Percentiles rank a stretch among this genome's conserved stretches.
phyloP scores from a whole-genome alignment of 2,888 invertebrate species.

The Volucella zonaria region DNA sequence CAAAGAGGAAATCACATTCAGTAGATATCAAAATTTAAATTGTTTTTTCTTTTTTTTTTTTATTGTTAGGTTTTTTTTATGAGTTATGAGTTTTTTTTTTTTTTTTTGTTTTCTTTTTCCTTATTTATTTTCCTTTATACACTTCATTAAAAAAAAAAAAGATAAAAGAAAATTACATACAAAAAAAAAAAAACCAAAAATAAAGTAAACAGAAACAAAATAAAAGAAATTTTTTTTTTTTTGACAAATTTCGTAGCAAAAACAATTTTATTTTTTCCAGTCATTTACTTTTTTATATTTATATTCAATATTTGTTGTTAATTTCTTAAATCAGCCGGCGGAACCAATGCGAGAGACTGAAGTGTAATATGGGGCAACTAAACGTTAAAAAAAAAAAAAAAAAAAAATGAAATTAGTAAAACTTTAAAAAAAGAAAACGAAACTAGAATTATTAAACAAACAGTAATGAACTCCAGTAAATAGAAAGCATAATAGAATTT shows the following conservation, averaged over 20 bases:
- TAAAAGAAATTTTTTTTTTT: background rate
- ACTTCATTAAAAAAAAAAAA: conserved; percentile 54
- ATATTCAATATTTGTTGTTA: conserved; percentile 80
- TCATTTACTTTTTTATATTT: conserved; percentile 76
- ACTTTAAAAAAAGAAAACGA: conserved; percentile 55
- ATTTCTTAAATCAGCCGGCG: conserved; percentile 86
- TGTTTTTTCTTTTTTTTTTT: conserved; percentile 41
- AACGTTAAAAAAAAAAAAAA: conserved; percentile 61
- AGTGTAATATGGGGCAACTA: conserved; percentile 84
- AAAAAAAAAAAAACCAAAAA: conserved; percentile 24
- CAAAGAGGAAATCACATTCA: conserved; percentile 52
- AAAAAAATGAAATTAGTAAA: conserved; percentile 48
- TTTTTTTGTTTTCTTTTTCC: conserved; percentile 49
- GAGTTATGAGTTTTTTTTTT: conserved; percentile 52
- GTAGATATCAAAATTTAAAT: conserved; percentile 24
- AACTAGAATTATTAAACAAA: conserved; percentile 53
- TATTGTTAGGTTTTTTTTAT: conserved; percentile 43
- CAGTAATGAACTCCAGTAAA: conserved; percentile 36
- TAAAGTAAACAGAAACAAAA: conserved; percentile 9
- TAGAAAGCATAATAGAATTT: conserved; percentile 45
- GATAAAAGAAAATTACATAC: conserved; percentile 25
- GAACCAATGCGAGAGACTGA: conserved; percentile 90
- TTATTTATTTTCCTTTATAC: conserved; percentile 34
- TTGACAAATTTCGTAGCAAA: conserved; percentile 28
- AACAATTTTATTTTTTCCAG: conserved; percentile 74